phyloP scores from a whole-genome alignment of 1,140 invertebrate genomes.

The Drosophila cardini region DNA sequence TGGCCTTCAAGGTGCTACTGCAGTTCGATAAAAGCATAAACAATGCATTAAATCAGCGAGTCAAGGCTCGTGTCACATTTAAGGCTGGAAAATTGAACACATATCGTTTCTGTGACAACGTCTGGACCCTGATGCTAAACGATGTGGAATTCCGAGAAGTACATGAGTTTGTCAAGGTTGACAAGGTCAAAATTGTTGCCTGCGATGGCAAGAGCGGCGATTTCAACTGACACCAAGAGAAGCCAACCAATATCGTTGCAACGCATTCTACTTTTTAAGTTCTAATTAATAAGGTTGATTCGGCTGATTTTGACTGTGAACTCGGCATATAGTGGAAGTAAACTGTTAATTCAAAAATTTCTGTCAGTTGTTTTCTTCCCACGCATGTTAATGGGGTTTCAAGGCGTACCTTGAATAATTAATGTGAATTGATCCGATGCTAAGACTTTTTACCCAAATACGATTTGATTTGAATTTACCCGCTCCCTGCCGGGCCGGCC shows the following conservation, averaged over 20 bases:
- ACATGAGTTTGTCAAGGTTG: constrained; percentile 96
- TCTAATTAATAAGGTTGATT: constrained; percentile 53
- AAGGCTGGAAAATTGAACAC: constrained; percentile 99
- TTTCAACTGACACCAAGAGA: constrained; percentile 48
- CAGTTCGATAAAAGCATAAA: constrained; percentile 99
- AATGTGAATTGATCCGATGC: too few relatives aligned
- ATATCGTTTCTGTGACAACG: constrained; percentile 99
- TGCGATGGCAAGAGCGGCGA: constrained; percentile 98
- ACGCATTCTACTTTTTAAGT: constrained; percentile 54
- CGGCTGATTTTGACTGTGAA: constrained; percentile 19
- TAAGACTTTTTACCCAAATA: too few relatives aligned
- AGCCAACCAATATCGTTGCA: constrained; percentile 15
- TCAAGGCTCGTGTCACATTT: constrained; percentile 96
- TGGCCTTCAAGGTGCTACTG: constrained; percentile 96
- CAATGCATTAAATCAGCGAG: constrained; percentile 94
- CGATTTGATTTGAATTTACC: neutral
- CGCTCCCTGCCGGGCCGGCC: neutral
- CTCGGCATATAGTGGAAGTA: constrained; percentile 32
- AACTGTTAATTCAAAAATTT: constrained; percentile 50
- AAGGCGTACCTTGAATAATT: neutral
- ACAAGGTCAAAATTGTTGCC: constrained; percentile 99
- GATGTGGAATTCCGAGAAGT: constrained; percentile 99
- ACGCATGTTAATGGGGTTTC: neutral
- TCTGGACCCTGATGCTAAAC: constrained; percentile 99
- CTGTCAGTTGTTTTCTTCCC: neutral